Percentiles rank a stretch among this genome's conserved stretches.
These are phyloP conservation scores for Steromphala cineraria DNA, from an alignment of 2,888 invertebrate genomes.

Conservation along the genomic window DNA sequence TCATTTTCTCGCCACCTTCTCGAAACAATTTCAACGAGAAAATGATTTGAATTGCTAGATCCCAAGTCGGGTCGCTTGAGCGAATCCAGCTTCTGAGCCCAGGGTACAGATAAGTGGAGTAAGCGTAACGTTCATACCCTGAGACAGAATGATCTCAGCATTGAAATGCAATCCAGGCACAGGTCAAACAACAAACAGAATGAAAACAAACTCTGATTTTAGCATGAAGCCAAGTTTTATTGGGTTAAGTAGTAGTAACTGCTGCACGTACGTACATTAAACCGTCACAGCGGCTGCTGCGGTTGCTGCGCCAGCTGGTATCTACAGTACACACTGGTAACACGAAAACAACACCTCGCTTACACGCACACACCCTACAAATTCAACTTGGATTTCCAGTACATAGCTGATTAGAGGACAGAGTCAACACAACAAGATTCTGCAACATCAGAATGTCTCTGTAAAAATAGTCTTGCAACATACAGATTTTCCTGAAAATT, in stretches of 20 bases:
- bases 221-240: constrained; percentile 24
- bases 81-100: too few relatives aligned
- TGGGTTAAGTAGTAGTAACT: constrained; percentile 24
- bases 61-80: too few relatives aligned
- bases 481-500: too few relatives aligned
- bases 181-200: too few relatives aligned
- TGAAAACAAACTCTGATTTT: neutral
- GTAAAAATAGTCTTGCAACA: neutral
- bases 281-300: neutral
- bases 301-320: neutral
- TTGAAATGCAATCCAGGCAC: too few relatives aligned
- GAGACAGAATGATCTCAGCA: too few relatives aligned
- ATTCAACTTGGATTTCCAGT: constrained; percentile 8
- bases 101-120: too few relatives aligned
- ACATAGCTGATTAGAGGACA: neutral
- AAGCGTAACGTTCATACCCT: too few relatives aligned
- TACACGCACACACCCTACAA: constrained; percentile 13
- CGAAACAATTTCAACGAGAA: too few relatives aligned
- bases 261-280: constrained; percentile 2
- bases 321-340: constrained; percentile 15
- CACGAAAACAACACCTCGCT: constrained; percentile 14
- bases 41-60: too few relatives aligned
- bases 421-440: neutral
- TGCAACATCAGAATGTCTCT: neutral
- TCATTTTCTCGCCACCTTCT: too few relatives aligned